Evolutionary conservation across 1,140 invertebrate species (phyloP).

Genomic region (Drosophila pruinosa): DNA sequence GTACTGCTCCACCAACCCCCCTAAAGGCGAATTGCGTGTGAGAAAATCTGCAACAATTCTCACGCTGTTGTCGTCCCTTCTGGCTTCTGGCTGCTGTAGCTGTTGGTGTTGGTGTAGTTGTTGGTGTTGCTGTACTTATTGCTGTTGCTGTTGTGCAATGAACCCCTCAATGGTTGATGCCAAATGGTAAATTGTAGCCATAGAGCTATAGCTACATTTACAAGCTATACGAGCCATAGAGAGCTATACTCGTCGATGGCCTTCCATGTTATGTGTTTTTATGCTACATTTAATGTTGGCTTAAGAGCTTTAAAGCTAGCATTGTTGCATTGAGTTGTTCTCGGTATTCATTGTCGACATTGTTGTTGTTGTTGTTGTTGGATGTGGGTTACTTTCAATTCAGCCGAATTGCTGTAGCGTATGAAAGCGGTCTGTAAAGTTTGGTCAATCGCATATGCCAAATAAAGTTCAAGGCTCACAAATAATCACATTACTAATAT

Average conservation of each 20-base stretch:
- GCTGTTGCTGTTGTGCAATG: constrained; percentile 60
- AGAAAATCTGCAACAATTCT: constrained; percentile 80
- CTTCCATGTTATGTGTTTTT: constrained; percentile 80
- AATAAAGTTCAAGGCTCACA: constrained; percentile 22
- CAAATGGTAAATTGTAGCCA: constrained; percentile 51
- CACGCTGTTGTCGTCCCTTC: constrained; percentile 59
- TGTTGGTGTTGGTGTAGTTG: constrained; percentile 13
- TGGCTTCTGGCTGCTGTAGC: constrained; percentile 24
- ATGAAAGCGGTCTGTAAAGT: constrained; percentile 18
- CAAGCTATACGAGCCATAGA: constrained; percentile 15
- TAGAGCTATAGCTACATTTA: constrained; percentile 31
- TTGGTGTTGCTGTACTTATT: background rate
- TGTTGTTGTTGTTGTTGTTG: background rate
- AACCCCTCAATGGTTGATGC: constrained; percentile 65
- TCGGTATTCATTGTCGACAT: background rate
- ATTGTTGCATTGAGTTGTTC: constrained; percentile 64
- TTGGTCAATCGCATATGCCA: constrained; percentile 32
- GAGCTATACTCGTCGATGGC: constrained; percentile 40
- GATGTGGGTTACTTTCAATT: background rate
- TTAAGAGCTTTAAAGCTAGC: constrained; percentile 82
- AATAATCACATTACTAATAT: background rate
- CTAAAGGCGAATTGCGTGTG: constrained; percentile 57
- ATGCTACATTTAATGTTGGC: constrained; percentile 83
- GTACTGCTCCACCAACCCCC: background rate
- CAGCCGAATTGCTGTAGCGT: background rate